Conservation (phyloP, 1,140 invertebrate species). For the Drosophila auraria region DNA sequence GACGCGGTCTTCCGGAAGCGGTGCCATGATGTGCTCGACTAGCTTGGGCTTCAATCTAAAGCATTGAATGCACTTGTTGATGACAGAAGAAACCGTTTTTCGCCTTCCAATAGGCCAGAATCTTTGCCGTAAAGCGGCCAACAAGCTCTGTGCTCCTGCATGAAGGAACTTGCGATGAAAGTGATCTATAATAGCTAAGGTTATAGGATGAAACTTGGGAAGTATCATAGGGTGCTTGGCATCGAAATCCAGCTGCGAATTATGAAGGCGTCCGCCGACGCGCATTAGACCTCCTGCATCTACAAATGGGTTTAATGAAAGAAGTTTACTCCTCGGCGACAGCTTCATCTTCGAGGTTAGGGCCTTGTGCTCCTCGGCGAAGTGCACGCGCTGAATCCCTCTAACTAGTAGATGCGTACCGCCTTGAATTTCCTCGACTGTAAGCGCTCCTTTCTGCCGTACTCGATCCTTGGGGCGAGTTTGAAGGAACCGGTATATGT, state of each 20-base stretch:
- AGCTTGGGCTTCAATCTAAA: conserved; percentile 51
- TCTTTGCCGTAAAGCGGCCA: conserved; percentile 9
- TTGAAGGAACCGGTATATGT: too few species aligned
- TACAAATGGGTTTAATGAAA: too few species aligned
- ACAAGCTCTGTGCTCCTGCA: neutral
- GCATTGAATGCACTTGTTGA: conserved; percentile 76
- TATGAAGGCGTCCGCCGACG: neutral
- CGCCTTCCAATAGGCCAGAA: conserved; percentile 71
- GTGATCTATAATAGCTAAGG: neutral
- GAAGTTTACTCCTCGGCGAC: too few species aligned
- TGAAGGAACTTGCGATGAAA: neutral
- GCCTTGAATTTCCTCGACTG: too few species aligned
- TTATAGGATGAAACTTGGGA: neutral
- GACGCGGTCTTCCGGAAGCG: conserved; percentile 55
- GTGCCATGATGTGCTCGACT: conserved; percentile 70
- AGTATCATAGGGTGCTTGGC: neutral
- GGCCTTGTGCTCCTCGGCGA: too few species aligned
- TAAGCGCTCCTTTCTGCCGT: too few species aligned
- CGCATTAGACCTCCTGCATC: too few species aligned
- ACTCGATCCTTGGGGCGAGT: too few species aligned
- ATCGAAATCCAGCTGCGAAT: neutral
- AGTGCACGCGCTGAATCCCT: too few species aligned
- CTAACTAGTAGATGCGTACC: too few species aligned
- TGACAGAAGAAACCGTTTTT: conserved; percentile 41
- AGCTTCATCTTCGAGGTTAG: too few species aligned